Conservation (phyloP, 64 coral and sea anemone genomes). For the Dendrophyllia cribrosa region DNA sequence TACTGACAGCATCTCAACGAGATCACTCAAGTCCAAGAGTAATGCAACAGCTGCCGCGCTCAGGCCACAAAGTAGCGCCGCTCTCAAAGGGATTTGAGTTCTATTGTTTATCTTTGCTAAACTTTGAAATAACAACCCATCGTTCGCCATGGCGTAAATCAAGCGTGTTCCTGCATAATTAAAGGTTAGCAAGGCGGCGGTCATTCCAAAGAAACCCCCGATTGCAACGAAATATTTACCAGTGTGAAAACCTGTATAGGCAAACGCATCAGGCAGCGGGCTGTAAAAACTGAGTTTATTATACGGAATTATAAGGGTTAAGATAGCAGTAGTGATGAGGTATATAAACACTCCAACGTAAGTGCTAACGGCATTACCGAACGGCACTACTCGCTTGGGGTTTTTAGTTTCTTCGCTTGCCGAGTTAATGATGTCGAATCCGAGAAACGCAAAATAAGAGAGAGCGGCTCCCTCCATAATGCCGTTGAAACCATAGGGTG, state of each 20-base stretch:
- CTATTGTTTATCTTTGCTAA: constrained; percentile 58
- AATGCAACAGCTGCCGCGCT: constrained; percentile 52
- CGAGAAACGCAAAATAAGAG: constrained; percentile 88
- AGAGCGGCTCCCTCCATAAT: constrained; percentile 75
- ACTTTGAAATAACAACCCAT: constrained; percentile 78
- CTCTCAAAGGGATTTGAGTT: constrained; percentile 53
- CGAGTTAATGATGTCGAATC: constrained; percentile 89
- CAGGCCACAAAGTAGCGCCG: constrained; percentile 57
- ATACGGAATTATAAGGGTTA: constrained; percentile 94
- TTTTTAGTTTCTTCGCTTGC: constrained; percentile 84
- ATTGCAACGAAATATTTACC: constrained; percentile 87
- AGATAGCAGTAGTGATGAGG: constrained; percentile 68
- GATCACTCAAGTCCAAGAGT: constrained; percentile 58
- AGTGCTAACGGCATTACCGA: constrained; percentile 70
- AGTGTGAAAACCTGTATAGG: constrained; percentile 64
- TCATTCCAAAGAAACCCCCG: constrained; percentile 89
- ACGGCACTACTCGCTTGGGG: constrained; percentile 67
- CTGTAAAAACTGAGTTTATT: constrained; percentile 61
- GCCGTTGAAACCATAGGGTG: constrained; percentile 80
- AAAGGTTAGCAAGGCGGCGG: constrained; percentile 68
- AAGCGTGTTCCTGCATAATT: constrained; percentile 73
- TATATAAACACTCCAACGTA: constrained; percentile 84
- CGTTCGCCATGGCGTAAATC: constrained; percentile 89
- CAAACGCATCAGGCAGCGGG: constrained; percentile 69
- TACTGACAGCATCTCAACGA: constrained; percentile 94